Evolutionary conservation across 2,113 vertebrate genomes (phyloP).

Genomic region (Peromyscus californicus): DNA sequence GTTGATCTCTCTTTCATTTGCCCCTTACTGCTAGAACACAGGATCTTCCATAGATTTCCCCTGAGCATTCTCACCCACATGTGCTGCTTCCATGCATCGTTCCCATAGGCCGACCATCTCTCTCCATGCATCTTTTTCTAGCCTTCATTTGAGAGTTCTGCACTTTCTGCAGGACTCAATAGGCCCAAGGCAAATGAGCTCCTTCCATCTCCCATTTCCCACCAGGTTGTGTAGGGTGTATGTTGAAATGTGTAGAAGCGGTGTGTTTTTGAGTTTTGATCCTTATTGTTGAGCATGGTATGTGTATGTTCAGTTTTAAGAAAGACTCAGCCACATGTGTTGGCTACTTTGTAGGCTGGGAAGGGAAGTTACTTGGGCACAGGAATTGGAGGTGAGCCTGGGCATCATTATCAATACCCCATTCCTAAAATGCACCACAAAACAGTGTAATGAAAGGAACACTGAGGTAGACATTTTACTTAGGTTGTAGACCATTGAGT

Average conservation of each 20-base stretch:
- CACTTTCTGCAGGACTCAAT: background rate
- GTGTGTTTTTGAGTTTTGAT: conserved; percentile 38
- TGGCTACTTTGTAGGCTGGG: background rate
- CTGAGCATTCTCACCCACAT: background rate
- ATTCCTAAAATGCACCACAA: background rate
- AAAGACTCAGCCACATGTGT: background rate
- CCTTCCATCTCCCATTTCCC: background rate
- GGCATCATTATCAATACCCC: background rate
- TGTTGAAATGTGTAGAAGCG: background rate
- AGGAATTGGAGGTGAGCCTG: background rate
- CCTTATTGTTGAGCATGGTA: conserved; percentile 13
- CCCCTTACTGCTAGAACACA: background rate
- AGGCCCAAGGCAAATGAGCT: conserved; percentile 31
- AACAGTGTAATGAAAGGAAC: background rate
- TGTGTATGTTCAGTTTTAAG: background rate
- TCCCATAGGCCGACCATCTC: background rate
- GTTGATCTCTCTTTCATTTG: conserved; percentile 31
- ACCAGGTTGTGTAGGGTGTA: background rate
- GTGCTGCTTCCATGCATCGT: background rate
- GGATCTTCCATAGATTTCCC: background rate
- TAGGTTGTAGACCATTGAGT: background rate
- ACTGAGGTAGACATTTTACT: background rate
- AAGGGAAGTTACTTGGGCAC: background rate
- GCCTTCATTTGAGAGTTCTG: background rate
- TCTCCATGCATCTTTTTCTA: conserved; percentile 24